phyloP scores from a whole-genome alignment of 2,888 invertebrate species.

The Temnothorax rugatulus region DNA sequence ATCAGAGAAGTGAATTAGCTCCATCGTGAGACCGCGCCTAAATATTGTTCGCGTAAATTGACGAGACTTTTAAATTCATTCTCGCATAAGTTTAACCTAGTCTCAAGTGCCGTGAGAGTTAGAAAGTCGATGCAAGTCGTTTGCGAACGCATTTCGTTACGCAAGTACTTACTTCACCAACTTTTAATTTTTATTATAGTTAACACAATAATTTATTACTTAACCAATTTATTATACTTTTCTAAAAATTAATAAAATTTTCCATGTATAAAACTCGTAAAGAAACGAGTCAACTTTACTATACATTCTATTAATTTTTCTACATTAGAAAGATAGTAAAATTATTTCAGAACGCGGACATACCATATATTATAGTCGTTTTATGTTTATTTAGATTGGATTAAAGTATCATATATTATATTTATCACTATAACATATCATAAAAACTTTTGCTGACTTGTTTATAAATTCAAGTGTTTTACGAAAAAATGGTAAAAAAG shows the following conservation, averaged over 20 bases:
- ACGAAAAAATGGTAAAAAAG: background rate
- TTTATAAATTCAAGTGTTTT: background rate
- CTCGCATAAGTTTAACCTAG: slow-evolving; percentile 21
- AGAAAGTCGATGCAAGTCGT: slow-evolving; percentile 1
- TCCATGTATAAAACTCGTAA: background rate
- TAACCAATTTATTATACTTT: background rate
- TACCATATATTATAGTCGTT: background rate
- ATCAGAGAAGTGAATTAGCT: slow-evolving; percentile 64
- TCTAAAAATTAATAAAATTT: slow-evolving; percentile 9
- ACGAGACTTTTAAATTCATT: slow-evolving; percentile 52
- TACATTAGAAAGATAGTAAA: slow-evolving; percentile 10
- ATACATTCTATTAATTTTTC: background rate
- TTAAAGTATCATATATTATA: background rate
- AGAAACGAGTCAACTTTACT: background rate
- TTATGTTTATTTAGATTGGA: background rate
- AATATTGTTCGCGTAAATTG: slow-evolving; percentile 36
- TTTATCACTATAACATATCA: background rate
- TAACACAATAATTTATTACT: background rate
- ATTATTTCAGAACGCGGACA: background rate
- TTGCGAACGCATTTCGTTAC: background rate
- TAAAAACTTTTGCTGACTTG: background rate
- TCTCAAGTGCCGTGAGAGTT: background rate
- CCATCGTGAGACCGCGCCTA: slow-evolving; percentile 65
- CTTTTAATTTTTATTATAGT: background rate
- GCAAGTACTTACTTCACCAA: background rate